Conservation (phyloP, 2,888 invertebrate species). For the Lissonota sp. region DNA sequence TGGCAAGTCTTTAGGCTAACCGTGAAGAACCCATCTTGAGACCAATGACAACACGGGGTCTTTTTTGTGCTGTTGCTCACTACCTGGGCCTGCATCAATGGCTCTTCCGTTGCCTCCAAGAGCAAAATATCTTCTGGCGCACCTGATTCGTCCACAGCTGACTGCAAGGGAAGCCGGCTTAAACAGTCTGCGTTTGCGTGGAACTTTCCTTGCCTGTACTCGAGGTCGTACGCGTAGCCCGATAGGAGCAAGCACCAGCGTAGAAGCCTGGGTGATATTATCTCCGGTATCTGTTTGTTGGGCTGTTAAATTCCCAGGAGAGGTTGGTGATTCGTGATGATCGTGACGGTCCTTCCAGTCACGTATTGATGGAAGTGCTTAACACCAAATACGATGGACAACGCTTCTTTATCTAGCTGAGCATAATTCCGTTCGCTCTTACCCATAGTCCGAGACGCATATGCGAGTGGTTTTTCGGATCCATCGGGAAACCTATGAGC, state of each 20-base stretch:
- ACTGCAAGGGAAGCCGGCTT: too few relatives aligned
- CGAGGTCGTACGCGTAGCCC: too few relatives aligned
- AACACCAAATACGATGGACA: constrained; percentile 9
- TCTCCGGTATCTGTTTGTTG: not conserved
- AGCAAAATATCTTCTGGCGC: too few relatives aligned
- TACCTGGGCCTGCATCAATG: too few relatives aligned
- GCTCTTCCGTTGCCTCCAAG: too few relatives aligned
- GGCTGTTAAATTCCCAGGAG: not conserved
- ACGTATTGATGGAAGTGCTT: constrained; percentile 15
- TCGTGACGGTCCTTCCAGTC: not conserved
- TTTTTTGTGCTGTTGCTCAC: too few relatives aligned
- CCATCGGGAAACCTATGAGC: constrained; percentile 42
- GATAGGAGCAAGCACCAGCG: too few relatives aligned
- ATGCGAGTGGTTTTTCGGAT: constrained; percentile 12
- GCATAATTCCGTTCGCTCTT: constrained; percentile 10
- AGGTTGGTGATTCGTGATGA: constrained; percentile 8
- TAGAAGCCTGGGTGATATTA: too few relatives aligned
- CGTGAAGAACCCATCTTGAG: not conserved
- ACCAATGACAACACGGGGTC: too few relatives aligned
- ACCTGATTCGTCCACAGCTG: too few relatives aligned
- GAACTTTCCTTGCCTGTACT: too few relatives aligned
- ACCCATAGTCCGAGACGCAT: not conserved
- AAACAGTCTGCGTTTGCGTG: too few relatives aligned
- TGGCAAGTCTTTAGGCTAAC: not conserved
- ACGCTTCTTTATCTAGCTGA: constrained; percentile 10